A percentile compares a stretch with the other conserved stretches of the same genome.
Evolutionary conservation across 2,888 invertebrate species (phyloP).

Genomic region (Pachymerium ferrugineum): DNA sequence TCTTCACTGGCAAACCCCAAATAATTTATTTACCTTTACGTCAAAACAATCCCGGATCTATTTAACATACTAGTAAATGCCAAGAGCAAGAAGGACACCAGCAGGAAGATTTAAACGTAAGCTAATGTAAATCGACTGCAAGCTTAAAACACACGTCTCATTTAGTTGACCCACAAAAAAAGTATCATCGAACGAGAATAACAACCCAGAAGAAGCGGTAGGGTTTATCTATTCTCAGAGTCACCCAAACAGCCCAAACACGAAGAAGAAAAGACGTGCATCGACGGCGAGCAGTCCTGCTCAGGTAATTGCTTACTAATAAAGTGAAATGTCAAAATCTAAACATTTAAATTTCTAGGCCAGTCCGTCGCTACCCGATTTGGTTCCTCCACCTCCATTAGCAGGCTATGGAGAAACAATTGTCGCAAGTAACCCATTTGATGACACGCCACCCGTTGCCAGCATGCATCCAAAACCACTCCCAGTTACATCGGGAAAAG

Average conservation of each 20-base stretch:
- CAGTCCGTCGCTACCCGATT: slow-evolving; percentile 60
- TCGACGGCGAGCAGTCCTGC: slow-evolving; percentile 37
- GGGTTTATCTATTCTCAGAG: slow-evolving; percentile 34
- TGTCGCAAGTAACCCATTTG: slow-evolving; percentile 90
- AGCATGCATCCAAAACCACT: slow-evolving; percentile 57
- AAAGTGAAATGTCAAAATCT: not conserved
- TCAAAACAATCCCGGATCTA: too few species aligned
- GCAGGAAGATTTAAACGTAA: slow-evolving; percentile 16
- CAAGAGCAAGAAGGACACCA: slow-evolving; percentile 17
- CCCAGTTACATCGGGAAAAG: slow-evolving; percentile 85
- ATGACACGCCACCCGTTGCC: slow-evolving; percentile 64
- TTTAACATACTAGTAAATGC: slow-evolving; percentile 28
- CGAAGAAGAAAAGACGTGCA: slow-evolving; percentile 80
- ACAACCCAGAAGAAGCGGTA: slow-evolving; percentile 30
- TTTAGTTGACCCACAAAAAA: not conserved
- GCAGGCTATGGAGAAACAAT: slow-evolving; percentile 79
- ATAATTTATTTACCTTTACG: too few species aligned
- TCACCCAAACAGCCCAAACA: slow-evolving; percentile 65
- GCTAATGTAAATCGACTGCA: too few species aligned
- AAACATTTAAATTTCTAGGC: slow-evolving; percentile 30
- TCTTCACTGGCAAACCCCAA: too few species aligned
- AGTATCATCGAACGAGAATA: slow-evolving; percentile 35
- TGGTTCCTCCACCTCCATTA: slow-evolving; percentile 70
- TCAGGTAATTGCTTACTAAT: not conserved
- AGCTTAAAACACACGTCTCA: not conserved